Evolutionary conservation across 2,113 vertebrate species (phyloP), one percentile per base, ranked within the genome.

Genomic region (Boulengerochromis microlepis): DNA sequence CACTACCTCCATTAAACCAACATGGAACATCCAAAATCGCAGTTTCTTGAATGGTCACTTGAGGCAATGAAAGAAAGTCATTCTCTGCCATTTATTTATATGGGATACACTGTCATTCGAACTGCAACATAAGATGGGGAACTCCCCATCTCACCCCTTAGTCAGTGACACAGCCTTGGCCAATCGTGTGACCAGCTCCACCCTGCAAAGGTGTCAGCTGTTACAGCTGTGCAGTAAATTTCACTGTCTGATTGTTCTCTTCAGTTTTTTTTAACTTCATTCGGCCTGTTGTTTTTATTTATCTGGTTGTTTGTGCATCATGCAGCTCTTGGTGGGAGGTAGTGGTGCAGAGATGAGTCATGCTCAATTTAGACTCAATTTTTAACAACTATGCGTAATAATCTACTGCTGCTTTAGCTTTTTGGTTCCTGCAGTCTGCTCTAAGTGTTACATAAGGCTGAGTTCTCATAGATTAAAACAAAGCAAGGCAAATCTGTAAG

Each of bases 81-180:
- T 0, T 69, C 33, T 74, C 9, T 76, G 40, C 40, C 13, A 22
- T 42, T 74, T 45, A 18, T 71, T 64, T 35, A 42, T 26, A 47
- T 0, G 16, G 15, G 9, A 45, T 0, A 47, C 7, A 19, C 24
- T 47, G 0, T 31, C 26, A 19, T 50, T 31, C 5, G 24, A 31
- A 47, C 24, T 29, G 24, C 15, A 76, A 3, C 15, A 0, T 18
- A 74, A 29, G 8, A 26, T 0, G 8, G 8, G 66, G 12, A 45
- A 18, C 22, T 47, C 40, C 15, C 10, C 9, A 50, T 11, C 42
- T 76, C 71, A 76, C 9, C 15, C 15, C 8, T 76, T 29, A 47
- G 2, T 29, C 10, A 31, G 71, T 78, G 42, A 50, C 42, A 38
- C 24, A 47, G 71, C 10, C 24, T 29, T n/a, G 18, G 18, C 61